Conservation (phyloP, 2,113 vertebrate species). For the Notarius quadriscutis region DNA sequence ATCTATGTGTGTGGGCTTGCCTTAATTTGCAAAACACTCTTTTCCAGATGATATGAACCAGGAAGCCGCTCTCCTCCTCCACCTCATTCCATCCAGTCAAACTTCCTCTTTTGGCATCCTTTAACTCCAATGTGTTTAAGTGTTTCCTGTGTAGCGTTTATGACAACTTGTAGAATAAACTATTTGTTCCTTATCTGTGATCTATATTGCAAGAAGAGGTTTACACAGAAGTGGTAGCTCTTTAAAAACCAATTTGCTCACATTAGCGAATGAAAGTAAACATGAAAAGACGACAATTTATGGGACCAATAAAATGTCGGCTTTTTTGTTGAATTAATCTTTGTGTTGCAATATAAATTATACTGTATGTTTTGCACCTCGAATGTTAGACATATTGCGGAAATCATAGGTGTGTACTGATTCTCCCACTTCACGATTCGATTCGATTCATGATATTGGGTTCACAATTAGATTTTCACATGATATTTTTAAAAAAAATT, state of each 20-base stretch:
- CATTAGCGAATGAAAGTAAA: not conserved
- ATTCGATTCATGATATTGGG: no score
- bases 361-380: not conserved
- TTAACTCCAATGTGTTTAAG: conserved; percentile 53
- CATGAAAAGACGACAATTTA: not conserved
- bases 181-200: conserved; percentile 1
- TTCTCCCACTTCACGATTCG: no score
- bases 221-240: conserved; percentile 5
- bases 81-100: conserved; percentile 25
- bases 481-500: no score
- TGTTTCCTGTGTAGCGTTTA: conserved; percentile 16
- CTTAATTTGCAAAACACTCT: conserved; percentile 54
- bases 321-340: not conserved
- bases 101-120: conserved; percentile 28
- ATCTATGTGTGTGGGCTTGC: conserved; percentile 17
- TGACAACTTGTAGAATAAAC: conserved; percentile 21
- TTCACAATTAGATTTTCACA: no score
- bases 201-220: not conserved
- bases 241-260: not conserved
- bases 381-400: not conserved
- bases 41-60: conserved; percentile 54
- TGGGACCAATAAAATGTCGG: not conserved
- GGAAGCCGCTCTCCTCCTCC: conserved; percentile 45
- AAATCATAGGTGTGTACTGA: not conserved
- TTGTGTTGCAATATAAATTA: not conserved